These are phyloP conservation scores for Cossypha caffra DNA, from an alignment of 2,797 vertebrate genomes.

Conservation along the genomic window DNA sequence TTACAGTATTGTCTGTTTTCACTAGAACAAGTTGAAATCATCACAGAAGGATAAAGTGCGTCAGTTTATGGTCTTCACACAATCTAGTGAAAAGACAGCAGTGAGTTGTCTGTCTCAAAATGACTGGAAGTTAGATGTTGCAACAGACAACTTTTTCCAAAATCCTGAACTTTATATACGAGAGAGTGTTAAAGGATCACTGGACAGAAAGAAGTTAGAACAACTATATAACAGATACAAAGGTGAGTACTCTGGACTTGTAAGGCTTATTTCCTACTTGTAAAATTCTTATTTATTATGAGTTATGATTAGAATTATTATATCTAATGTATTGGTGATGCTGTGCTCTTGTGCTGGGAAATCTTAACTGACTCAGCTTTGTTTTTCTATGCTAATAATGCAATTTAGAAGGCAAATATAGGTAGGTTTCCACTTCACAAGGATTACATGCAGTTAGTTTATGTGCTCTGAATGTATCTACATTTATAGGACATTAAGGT, in stretches of 20 bases:
- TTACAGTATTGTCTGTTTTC: conserved; percentile 65
- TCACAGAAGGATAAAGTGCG: conserved; percentile 99
- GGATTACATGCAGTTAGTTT: neutral
- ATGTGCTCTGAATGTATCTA: neutral
- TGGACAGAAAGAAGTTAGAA: conserved; percentile 96
- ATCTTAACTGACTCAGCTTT: neutral
- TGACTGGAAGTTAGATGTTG: conserved; percentile 99
- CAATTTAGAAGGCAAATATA: neutral
- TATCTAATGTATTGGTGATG: neutral
- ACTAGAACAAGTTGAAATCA: conserved; percentile 99
- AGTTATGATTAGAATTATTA: too few relatives aligned
- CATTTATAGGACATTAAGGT: neutral
- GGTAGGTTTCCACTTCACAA: neutral
- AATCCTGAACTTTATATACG: conserved; percentile 96
- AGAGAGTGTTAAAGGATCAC: conserved; percentile 89
- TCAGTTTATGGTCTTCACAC: conserved; percentile 99
- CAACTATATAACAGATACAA: conserved; percentile 97
- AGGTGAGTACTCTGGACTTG: conserved; percentile 80
- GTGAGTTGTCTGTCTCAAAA: conserved; percentile 96
- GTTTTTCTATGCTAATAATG: neutral
- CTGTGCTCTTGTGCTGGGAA: neutral
- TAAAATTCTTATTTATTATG: neutral
- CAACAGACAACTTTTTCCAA: conserved; percentile 99
- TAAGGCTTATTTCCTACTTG: neutral
- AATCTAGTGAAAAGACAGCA: conserved; percentile 96